Conservation (phyloP, 2,797 vertebrate species). For the Enteromius treurensis region DNA sequence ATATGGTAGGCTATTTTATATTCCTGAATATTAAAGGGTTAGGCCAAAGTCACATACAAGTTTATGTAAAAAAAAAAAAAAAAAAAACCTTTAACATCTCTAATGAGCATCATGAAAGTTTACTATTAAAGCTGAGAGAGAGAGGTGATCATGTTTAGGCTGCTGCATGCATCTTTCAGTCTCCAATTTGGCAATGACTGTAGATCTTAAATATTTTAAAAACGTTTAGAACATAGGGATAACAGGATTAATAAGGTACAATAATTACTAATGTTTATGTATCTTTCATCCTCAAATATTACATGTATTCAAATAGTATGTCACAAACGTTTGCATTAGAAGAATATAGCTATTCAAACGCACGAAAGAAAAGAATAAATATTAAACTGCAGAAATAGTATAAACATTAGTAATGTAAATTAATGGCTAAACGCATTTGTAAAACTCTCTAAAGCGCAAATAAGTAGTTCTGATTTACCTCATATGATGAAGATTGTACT, state of each 20-base stretch:
- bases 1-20: not conserved
- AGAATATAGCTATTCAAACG: not conserved
- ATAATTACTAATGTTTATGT: not conserved
- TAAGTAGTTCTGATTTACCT: constrained; percentile 45
- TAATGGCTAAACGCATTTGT: not conserved
- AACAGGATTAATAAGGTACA: not conserved
- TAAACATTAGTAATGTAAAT: not conserved
- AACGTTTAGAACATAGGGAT: not conserved
- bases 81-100: not conserved
- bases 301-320: not conserved
- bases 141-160: not conserved
- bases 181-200: not conserved
- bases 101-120: not conserved
- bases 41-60: not conserved
- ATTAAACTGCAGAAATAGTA: not conserved
- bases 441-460: constrained; percentile 4
- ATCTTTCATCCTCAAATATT: not conserved
- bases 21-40: not conserved
- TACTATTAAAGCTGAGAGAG: not conserved
- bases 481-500: not conserved
- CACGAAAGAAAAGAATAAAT: not conserved
- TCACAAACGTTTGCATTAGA: not conserved
- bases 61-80: not conserved
- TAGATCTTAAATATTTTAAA: not conserved
- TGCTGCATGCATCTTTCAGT: constrained; percentile 15